A percentile compares a stretch with the other conserved stretches of the same genome.
phyloP scores from a whole-genome alignment of 2,797 vertebrate genomes.

The Pyrrhura leucotis region DNA sequence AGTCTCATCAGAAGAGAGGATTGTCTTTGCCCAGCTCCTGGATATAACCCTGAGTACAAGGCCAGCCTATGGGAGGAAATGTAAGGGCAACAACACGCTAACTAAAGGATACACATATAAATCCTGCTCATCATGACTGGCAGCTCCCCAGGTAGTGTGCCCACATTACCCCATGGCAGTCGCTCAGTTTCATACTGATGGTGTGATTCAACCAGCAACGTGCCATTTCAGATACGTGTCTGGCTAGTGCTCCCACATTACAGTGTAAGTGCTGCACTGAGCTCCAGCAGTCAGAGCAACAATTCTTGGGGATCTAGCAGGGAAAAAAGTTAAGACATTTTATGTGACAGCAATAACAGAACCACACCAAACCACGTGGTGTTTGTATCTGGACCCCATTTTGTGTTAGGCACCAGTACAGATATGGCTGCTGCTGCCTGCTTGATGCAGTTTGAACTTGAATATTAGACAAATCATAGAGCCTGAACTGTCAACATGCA shows the following conservation, averaged over 20 bases:
- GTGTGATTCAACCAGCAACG: background rate
- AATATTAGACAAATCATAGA: background rate
- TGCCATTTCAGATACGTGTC: background rate
- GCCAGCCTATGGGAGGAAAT: background rate
- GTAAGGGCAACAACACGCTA: background rate
- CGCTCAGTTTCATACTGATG: background rate
- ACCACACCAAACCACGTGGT: rapidly evolving
- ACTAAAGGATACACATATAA: background rate
- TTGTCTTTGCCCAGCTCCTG: background rate
- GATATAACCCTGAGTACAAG: background rate
- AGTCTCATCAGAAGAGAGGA: background rate
- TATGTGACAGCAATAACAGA: background rate
- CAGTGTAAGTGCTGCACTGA: background rate
- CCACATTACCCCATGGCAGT: background rate
- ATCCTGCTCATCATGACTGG: background rate
- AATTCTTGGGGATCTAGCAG: background rate
- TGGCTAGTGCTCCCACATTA: background rate
- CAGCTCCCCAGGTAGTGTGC: background rate
- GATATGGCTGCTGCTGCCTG: background rate
- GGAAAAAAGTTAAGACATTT: background rate
- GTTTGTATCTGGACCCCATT: background rate
- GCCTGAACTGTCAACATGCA: background rate
- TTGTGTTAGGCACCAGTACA: background rate
- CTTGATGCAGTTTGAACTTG: background rate
- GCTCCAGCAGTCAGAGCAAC: background rate